A percentile compares a stretch with the other conserved stretches of the same genome.
phyloP scores from a whole-genome alignment of 92 coral and sea anemone genomes.

The Palythoa grandis region DNA sequence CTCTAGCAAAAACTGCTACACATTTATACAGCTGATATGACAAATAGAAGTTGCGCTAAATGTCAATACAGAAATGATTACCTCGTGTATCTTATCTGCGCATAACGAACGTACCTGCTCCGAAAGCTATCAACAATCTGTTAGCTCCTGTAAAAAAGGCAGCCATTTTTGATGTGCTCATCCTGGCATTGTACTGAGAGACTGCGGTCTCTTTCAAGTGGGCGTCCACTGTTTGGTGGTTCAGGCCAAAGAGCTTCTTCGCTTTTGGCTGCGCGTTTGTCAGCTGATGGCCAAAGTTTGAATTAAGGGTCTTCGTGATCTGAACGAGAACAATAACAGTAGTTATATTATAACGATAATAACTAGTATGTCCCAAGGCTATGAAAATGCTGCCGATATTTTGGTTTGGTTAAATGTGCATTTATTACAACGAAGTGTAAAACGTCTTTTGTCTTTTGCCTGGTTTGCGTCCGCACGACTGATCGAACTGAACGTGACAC shows the following conservation, averaged over 20 bases:
- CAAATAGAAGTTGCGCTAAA: too few species aligned
- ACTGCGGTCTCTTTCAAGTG: constrained; percentile 11
- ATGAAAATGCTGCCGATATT: too few species aligned
- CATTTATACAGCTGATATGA: too few species aligned
- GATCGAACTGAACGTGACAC: too few species aligned
- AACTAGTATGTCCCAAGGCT: too few species aligned
- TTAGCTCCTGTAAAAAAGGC: neutral
- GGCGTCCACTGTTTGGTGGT: neutral
- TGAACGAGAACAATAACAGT: neutral
- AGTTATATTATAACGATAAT: too few species aligned
- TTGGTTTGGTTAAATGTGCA: too few species aligned
- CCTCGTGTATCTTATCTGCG: neutral
- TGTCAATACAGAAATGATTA: too few species aligned
- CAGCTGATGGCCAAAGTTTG: neutral
- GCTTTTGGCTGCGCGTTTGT: constrained; percentile 21
- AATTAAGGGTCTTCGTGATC: neutral
- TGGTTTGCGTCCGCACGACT: too few species aligned
- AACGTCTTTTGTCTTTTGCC: too few species aligned
- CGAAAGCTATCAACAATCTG: neutral
- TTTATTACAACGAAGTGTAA: too few species aligned
- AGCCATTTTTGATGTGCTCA: constrained; percentile 17
- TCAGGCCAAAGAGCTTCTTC: neutral
- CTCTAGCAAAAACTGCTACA: too few species aligned
- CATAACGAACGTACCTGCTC: constrained; percentile 3
- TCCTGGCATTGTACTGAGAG: neutral